Evolutionary conservation across 1,140 invertebrate genomes (phyloP), one percentile per base, ranked within the genome.

Genomic region (Bombus polaris): DNA sequence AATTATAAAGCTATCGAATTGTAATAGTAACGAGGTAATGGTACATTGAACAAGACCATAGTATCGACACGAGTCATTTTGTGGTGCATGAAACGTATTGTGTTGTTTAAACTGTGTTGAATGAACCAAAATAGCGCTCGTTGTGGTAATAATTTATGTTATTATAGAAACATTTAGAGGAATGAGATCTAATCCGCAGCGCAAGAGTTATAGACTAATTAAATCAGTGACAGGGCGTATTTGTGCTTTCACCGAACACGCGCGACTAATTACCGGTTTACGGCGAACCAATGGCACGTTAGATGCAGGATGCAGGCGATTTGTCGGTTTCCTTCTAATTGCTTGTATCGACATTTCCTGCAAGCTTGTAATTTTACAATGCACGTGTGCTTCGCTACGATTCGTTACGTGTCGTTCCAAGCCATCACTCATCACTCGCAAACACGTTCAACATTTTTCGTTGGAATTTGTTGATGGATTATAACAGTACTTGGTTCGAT

Each of bases 201-300:
- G 75, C 75, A 86, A 81, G 88, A 91, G 87, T 91, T 91, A 91
- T 91, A 91, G 90, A 91, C 86, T 91, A 90, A 91, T 91, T 91
- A 91, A 91, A 91, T 91, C 91, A 87, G 85, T 91, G 90, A 91
- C 88, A 78, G 86, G 87, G 82, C 86, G 91, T 91, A 83, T 91
- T 90, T 90, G 84, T 79, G 88, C 91, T 90, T 91, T 90, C 90
- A 88, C 84, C 81, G 88, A 87, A 73, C 78, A 66, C 73, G 79
- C 85, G 73, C 77, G 86, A 89, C 90, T 89, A 88, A 91, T 91
- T 91, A 88, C 83, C 90, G 85, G 90, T 91, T 91, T 91, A 91
- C 90, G 80, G 81, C 73, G 80, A 87, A 85, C 86, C 90, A 90
- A 90, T 91, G 86, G 87, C 68, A 84, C 73, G 72, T 66, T 80